These are phyloP conservation scores for Henicopernis longicauda DNA, from an alignment of 2,113 vertebrate genomes.

Conservation along the genomic window DNA sequence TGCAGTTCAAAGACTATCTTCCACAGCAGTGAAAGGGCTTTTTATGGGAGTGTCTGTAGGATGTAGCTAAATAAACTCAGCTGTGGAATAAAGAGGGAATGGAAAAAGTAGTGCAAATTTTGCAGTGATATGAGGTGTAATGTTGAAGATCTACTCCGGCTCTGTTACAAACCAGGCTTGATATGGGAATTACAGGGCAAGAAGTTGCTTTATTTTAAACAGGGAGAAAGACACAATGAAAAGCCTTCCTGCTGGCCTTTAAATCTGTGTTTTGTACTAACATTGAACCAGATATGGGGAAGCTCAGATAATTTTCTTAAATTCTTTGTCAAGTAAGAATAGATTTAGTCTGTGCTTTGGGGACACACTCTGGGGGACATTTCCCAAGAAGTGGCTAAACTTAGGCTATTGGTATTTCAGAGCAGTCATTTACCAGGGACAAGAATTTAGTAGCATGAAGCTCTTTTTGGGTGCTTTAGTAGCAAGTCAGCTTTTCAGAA, in stretches of 20 bases:
- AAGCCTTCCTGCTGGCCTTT: background rate
- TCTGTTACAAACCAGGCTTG: background rate
- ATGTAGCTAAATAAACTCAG: background rate
- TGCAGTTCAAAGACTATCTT: background rate
- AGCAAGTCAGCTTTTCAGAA: background rate
- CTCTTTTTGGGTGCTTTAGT: background rate
- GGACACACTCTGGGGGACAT: background rate
- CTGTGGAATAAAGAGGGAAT: background rate
- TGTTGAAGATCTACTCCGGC: background rate
- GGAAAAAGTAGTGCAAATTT: background rate
- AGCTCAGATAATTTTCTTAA: background rate
- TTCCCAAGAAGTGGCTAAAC: background rate
- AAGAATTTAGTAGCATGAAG: background rate
- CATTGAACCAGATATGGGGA: background rate
- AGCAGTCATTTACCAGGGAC: background rate
- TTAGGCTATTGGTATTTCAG: background rate
- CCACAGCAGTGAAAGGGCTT: background rate
- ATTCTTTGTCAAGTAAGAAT: background rate
- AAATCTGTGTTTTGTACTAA: background rate
- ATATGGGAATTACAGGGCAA: background rate
- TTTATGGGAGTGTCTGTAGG: background rate
- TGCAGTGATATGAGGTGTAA: background rate
- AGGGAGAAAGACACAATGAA: background rate
- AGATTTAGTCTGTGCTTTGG: background rate
- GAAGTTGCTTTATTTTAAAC: background rate